Evolutionary conservation across 2,797 vertebrate species (phyloP), one percentile per base, ranked within the genome.

Genomic region (Halcyon leucocephala): DNA sequence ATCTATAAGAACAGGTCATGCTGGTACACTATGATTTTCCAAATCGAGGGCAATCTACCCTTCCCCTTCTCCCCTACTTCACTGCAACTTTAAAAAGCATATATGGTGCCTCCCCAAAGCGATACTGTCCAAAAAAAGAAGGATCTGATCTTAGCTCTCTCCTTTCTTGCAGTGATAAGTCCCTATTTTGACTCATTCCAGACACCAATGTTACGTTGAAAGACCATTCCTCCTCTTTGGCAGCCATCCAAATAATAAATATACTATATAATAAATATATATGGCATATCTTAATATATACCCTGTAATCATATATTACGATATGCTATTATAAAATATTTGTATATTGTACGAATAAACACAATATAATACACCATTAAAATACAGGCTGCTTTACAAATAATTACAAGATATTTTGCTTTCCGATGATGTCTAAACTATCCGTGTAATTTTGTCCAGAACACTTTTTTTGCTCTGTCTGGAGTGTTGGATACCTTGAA

Each of bases 21-120:
- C 52, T 95, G 92, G 49, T 31, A 70, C 46, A 10, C 60, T 70
- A 18, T 49, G 66, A 65, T 78, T 69, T 80, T 55, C 84, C 70
- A 69, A 67, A 65, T 33, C 0, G 8, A 77, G 85, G 57, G 52
- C 72, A 71, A 31, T 12, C 48, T 31, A 25, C 62, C 29, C 51
- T 29, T 31, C 55, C 65, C 51, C 61, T 25, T 20, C 48, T 73
- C 39, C 74, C 31, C 28, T 69, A 22, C 83, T 42, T 37, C 46
- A 25, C 26, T 76, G 44, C 54, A 64, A 9, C 69, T 33, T 26
- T 19, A 33, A 52, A 94, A 70, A 49, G 9, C 70, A 81, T 73
- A 65, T 1, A 21, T 9, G 65, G 29, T 41, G 49, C 31, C 2
- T 24, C 46, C 80, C 37, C 39, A 26, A 29, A 74, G 72, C 6